phyloP scores from a whole-genome alignment of 2,888 invertebrate genomes.

The Phymatocera aterrima region DNA sequence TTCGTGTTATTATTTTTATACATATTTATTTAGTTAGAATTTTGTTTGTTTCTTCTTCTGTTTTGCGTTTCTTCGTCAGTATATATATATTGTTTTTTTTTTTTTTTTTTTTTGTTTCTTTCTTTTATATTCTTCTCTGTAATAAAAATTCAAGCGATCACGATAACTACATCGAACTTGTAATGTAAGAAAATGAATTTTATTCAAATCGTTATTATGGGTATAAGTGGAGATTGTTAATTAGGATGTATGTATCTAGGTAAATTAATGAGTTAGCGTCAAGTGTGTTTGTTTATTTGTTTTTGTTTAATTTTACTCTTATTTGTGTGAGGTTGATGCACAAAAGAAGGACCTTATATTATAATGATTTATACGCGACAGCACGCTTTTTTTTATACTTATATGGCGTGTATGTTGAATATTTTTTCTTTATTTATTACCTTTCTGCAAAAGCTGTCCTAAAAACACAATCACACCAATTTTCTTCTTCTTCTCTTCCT shows the following conservation, averaged over 20 bases:
- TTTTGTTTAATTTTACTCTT: constrained; percentile 34
- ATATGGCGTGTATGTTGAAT: constrained; percentile 70
- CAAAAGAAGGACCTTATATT: constrained; percentile 50
- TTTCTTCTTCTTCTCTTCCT: too few species aligned
- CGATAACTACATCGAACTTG: constrained; percentile 69
- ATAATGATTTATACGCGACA: constrained; percentile 71
- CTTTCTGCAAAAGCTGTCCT: constrained; percentile 59
- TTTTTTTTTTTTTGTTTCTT: constrained; percentile 48
- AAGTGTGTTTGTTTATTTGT: constrained; percentile 45
- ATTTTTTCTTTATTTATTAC: too few species aligned
- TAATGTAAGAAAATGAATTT: constrained; percentile 68
- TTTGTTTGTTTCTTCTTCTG: too few species aligned
- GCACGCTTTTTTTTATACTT: too few species aligned
- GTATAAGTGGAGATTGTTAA: constrained; percentile 63
- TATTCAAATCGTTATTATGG: constrained; percentile 47
- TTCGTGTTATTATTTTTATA: too few species aligned
- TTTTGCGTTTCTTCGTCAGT: too few species aligned
- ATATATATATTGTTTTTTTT: constrained; percentile 47
- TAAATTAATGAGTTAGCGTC: constrained; percentile 51
- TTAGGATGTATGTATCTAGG: constrained; percentile 69
- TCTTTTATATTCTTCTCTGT: constrained; percentile 47
- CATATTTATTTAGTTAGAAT: too few species aligned
- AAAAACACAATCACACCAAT: constrained; percentile 68
- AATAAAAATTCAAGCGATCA: constrained; percentile 69
- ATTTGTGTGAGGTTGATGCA: constrained; percentile 20